A percentile compares a stretch with the other conserved stretches of the same genome.
These are phyloP conservation scores for Potorous gilbertii DNA, from an alignment of 2,797 vertebrate genomes.

Conservation along the genomic window DNA sequence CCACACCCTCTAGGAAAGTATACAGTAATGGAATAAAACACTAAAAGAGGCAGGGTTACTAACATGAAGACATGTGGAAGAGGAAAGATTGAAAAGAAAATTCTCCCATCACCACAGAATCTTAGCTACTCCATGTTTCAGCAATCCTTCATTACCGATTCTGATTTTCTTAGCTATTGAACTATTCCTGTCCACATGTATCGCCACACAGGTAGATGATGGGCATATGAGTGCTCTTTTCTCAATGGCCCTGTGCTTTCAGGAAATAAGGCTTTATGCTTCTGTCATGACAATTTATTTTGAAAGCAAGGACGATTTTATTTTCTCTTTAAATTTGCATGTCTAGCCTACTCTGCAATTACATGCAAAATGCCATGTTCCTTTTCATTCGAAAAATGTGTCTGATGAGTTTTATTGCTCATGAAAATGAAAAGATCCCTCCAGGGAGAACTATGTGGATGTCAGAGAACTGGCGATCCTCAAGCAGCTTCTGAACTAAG, in stretches of 20 bases:
- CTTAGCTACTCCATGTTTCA: not conserved
- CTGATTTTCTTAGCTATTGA: not conserved
- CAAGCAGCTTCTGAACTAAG: not conserved
- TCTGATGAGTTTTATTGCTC: constrained; percentile 9
- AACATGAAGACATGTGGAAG: not conserved
- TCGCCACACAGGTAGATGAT: not conserved
- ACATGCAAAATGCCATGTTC: constrained; percentile 35
- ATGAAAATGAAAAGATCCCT: constrained; percentile 1
- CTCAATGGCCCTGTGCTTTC: not conserved
- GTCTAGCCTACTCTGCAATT: not conserved
- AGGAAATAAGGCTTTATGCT: constrained; percentile 6
- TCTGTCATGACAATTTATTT: constrained; percentile 15
- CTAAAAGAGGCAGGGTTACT: constrained; percentile 22
- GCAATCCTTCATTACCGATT: not conserved
- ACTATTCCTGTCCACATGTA: not conserved
- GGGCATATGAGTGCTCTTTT: not conserved
- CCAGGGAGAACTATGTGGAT: not conserved
- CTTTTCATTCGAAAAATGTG: constrained; percentile 34
- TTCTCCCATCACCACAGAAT: not conserved
- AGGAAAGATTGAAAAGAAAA: constrained; percentile 21
- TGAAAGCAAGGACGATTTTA: constrained; percentile 16
- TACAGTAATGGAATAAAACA: constrained; percentile 2
- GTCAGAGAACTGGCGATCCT: not conserved
- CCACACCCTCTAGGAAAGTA: not conserved
- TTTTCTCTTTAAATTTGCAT: constrained; percentile 3